Base-by-base conservation (phyloP, 2,888 invertebrate genomes). In the Drosophila multiciliata region DNA sequence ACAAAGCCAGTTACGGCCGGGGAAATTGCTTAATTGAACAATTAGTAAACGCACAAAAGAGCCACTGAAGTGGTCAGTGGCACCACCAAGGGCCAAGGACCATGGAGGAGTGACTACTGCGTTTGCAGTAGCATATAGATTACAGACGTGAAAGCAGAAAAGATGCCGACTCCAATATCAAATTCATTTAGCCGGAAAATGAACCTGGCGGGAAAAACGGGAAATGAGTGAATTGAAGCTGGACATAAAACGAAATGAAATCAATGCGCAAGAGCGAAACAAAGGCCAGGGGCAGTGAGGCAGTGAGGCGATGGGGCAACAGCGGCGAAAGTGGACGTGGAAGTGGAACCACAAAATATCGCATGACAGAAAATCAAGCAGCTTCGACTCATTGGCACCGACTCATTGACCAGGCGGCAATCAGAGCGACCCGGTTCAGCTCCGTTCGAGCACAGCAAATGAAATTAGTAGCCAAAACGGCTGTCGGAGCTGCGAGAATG, bases 11-110 rank as follows among this genome's bases (percentile, higher is more conserved):
- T 69, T 72, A 57, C 52, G 59, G 64, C 55, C 5, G 29, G 20
- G 23, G 35, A 77, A 86, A 81, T 90, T 89, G 87, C 90, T 83
- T 90, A 87, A 87, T 90, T 87, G 87, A 90, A 89, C 90, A 87
- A 81, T 87, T 87, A 87, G 87, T 75, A 73, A 83, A 72, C 67
- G 58, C 66, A 89, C 85, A 88, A 90, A 78, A 63, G 61, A 66
- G 55, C 53, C 63, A 78, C 60, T 67, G 67, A 77, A 80, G 71
- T 77, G 80, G 64, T 69, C 75, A 57, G 48, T 35, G 26, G 45
- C 45, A 45, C 45, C 45, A 42, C 49, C 78, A 62, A 20, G 48
- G 12, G 15, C 15, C 7, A 6, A 20, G 48, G 12, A n/a, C 15
- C 7, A 6, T 20, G 32, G 17, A 33, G 12, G 23, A 29, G 32